Percentiles rank a stretch among this genome's conserved stretches.
These are phyloP conservation scores for Zonitis immaculata DNA, from an alignment of 2,888 invertebrate genomes.

Conservation along the genomic window DNA sequence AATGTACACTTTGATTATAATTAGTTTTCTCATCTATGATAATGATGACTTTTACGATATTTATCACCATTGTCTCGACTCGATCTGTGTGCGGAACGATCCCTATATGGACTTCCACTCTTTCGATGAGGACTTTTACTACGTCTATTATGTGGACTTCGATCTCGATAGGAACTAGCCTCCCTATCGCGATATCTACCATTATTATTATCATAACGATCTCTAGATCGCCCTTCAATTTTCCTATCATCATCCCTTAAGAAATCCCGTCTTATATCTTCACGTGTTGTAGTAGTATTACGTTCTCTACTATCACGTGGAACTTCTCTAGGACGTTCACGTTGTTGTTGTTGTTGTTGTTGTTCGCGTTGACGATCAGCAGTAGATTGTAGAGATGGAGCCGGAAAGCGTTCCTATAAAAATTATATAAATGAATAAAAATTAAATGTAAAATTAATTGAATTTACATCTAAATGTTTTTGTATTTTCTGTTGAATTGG, in stretches of 20 bases:
- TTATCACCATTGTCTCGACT: not conserved
- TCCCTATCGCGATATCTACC: conserved; percentile 8
- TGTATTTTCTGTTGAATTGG: conserved; percentile 94
- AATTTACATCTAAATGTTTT: conserved; percentile 57
- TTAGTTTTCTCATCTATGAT: not conserved
- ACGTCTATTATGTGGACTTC: conserved; percentile 8
- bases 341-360: too few relatives aligned
- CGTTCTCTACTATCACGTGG: conserved; percentile 11
- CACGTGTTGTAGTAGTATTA: conserved; percentile 17
- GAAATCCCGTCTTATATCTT: conserved; percentile 38
- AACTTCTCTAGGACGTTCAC: conserved; percentile 32
- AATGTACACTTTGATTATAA: not conserved
- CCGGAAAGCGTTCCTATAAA: conserved; percentile 41
- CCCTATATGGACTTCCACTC: not conserved
- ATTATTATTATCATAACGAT: conserved; percentile 5
- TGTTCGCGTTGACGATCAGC: conserved; percentile 3
- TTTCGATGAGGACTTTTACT: conserved; percentile 12
- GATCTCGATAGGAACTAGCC: conserved; percentile 6
- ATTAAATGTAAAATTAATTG: not conserved
- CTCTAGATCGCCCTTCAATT: conserved; percentile 22
- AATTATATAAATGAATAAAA: conserved; percentile 2
- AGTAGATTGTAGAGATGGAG: conserved; percentile 39
- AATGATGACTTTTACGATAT: not conserved
- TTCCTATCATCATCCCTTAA: conserved; percentile 38
- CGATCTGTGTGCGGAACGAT: not conserved